These are phyloP conservation scores for Cataglyphis albicans DNA, from an alignment of 2,888 invertebrate genomes.

Conservation along the genomic window DNA sequence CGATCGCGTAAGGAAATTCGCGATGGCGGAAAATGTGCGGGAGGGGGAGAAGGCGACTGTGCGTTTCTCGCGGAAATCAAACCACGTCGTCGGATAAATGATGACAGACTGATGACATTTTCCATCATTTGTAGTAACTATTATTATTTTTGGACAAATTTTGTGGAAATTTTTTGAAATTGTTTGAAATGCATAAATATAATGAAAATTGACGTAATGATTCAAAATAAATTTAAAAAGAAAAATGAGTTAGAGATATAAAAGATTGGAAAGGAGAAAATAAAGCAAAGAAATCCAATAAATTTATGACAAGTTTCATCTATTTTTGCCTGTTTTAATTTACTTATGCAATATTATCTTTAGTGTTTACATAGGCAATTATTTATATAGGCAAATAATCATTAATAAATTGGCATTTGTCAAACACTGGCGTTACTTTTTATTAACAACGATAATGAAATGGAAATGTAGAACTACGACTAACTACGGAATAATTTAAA, in stretches of 20 bases:
- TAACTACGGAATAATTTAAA: neutral
- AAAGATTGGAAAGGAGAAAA: neutral
- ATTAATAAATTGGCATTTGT: neutral
- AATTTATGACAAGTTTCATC: neutral
- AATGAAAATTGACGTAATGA: neutral
- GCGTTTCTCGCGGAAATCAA: neutral
- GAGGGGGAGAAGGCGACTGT: neutral
- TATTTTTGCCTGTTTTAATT: neutral
- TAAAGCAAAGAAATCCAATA: neutral
- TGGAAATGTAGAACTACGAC: neutral
- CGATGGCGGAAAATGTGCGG: neutral
- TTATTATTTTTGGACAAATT: neutral
- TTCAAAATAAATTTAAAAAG: neutral
- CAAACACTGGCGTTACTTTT: neutral
- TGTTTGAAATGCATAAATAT: neutral
- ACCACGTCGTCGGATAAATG: neutral
- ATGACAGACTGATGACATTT: neutral
- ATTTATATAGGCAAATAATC: neutral
- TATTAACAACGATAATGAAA: neutral
- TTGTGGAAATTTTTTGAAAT: neutral
- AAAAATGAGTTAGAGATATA: neutral
- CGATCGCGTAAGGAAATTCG: conserved; percentile 69
- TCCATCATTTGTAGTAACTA: neutral
- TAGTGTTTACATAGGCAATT: neutral
- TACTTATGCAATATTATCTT: neutral